Percentiles rank a stretch among this genome's conserved stretches.
Evolutionary conservation across 2,888 invertebrate genomes (phyloP).

Genomic region (Ligdia adustata): DNA sequence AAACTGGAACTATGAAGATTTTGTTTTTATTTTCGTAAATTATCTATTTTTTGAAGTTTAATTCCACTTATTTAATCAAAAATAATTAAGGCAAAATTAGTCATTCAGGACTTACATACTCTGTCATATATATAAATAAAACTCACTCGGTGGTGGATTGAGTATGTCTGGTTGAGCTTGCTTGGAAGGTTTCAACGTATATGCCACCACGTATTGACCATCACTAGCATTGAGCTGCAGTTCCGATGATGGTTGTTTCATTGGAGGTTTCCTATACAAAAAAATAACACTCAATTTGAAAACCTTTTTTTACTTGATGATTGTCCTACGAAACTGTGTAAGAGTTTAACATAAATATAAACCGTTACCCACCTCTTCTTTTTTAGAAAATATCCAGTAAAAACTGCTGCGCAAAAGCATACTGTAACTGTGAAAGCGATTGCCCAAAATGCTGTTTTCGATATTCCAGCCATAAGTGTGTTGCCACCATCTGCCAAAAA

Average conservation of each 20-base stretch:
- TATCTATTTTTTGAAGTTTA: too few relatives aligned
- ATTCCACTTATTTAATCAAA: too few relatives aligned
- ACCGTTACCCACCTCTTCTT: constrained; percentile 74
- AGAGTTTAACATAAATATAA: too few relatives aligned
- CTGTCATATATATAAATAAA: too few relatives aligned
- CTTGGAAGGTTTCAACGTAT: constrained; percentile 89
- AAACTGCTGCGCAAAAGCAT: constrained; percentile 57
- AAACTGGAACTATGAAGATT: too few relatives aligned
- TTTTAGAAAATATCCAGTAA: constrained; percentile 62
- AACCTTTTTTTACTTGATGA: too few relatives aligned
- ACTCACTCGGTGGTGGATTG: constrained; percentile 89
- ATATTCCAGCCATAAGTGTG: constrained; percentile 68
- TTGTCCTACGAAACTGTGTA: too few relatives aligned
- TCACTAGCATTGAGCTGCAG: constrained; percentile 89
- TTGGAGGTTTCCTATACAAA: too few relatives aligned
- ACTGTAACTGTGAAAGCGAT: constrained; percentile 61
- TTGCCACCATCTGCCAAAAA: constrained; percentile 62
- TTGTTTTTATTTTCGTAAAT: too few relatives aligned
- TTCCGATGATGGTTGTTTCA: constrained; percentile 69
- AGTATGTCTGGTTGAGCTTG: constrained; percentile 90
- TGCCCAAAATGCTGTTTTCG: constrained; percentile 71
- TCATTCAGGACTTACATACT: too few relatives aligned
- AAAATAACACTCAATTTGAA: constrained; percentile 7
- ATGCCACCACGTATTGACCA: constrained; percentile 93
- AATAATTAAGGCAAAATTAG: too few relatives aligned